Conservation (phyloP, 23 tunicate species). For the Oikopleura vanhoeffeni region DNA sequence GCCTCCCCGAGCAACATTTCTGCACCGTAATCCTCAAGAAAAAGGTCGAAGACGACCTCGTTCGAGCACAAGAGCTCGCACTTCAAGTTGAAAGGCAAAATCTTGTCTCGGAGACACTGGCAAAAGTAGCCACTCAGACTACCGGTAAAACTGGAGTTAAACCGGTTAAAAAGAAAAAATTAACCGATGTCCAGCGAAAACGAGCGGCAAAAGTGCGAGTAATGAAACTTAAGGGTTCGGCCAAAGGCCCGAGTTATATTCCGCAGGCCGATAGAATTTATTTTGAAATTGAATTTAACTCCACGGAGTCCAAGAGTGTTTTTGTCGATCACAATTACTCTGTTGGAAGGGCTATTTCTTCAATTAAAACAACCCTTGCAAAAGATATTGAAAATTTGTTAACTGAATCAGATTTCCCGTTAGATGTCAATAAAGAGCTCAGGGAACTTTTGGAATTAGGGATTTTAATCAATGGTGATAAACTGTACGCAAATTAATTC, state of each 20-base stretch:
- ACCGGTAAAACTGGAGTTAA: background rate
- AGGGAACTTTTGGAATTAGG: background rate
- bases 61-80: background rate
- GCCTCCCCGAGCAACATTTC: background rate
- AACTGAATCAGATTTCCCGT: background rate
- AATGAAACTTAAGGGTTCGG: background rate
- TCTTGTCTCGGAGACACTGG: background rate
- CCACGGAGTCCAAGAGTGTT: background rate
- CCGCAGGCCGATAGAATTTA: background rate
- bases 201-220: background rate
- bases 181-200: background rate
- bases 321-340: background rate
- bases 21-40: background rate
- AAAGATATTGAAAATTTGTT: background rate
- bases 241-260: background rate
- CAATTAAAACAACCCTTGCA: background rate
- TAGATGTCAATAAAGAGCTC: background rate
- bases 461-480: background rate
- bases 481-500: background rate
- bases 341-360: background rate
- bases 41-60: background rate
- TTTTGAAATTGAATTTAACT: background rate
- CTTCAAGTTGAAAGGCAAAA: no score
- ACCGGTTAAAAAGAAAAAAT: background rate
- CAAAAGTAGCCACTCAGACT: background rate